Evolutionary conservation across 2,113 vertebrate genomes (phyloP), one percentile per base, ranked within the genome.

Genomic region (Psammodynastes pulverulentus): DNA sequence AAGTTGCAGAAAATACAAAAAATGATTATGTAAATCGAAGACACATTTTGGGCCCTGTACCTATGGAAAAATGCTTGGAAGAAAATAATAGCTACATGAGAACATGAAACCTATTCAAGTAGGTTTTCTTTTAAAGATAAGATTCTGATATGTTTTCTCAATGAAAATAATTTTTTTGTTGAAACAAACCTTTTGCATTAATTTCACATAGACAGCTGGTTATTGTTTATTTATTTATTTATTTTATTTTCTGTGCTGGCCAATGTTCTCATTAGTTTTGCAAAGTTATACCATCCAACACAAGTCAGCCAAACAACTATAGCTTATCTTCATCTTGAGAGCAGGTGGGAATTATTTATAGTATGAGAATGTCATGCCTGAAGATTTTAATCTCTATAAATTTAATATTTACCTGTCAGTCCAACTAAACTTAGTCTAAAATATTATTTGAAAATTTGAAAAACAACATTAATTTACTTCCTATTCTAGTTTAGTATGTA

Each of bases 391-490:
- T 72, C 12, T 56, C 51, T 84, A 49, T 89, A 89, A 87, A 56
- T 46, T 84, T 43, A 29, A 89, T 89, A 49, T 89, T 84, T 84
- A 84, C 43, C 67, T 92, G 34, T 88, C 26, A 29, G 49, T 86
- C 86, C 48, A 79, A 45, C 67, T 84, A 84, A 88, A 79, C 34
- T 48, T 5, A 48, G 21, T 84, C 45, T 84, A 56, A 84, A 54
- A 53, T 84, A 84, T 54, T 79, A 54, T 79, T 56, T 56, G 26
- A 89, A 45, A 92, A 26, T 46, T 84, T 84, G 51, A 46, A 79
- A 89, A 91, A 84, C 91, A 34, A 34, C 19, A 48, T 84, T 49
- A 62, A 91, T 87, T 92, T 84, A 88, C 19, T 88, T 88, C 54
- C 43, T 48, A 15, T 13, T 84, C 46, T 87, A 87, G 85, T 39